A percentile compares a stretch with the other conserved stretches of the same genome.
These are phyloP conservation scores for Drosophila melanica DNA, from an alignment of 1,140 invertebrate species.

Conservation along the genomic window DNA sequence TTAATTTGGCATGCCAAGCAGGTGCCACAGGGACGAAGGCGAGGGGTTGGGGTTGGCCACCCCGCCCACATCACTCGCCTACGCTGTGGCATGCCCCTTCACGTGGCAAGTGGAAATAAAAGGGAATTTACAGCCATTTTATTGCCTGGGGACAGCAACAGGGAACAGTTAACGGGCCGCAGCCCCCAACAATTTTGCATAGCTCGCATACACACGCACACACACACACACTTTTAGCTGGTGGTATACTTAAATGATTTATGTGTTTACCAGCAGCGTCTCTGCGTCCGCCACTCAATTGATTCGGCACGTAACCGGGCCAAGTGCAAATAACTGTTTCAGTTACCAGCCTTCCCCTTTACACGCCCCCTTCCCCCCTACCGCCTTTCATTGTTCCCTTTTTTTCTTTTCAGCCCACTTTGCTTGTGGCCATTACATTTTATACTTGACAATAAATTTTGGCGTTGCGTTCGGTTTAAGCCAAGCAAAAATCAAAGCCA, in stretches of 20 bases:
- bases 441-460: conserved; percentile 77
- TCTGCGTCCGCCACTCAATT: conserved; percentile 58
- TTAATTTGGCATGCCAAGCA: conserved; percentile 75
- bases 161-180: conserved; percentile 29
- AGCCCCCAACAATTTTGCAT: conserved; percentile 50
- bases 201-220: conserved; percentile 17
- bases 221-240: conserved; percentile 1
- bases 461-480: conserved; percentile 24
- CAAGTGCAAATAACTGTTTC: conserved; percentile 81
- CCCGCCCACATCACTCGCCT: not conserved
- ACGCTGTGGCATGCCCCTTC: conserved; percentile 21
- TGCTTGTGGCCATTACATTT: conserved; percentile 68
- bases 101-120: conserved; percentile 47
- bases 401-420: conserved; percentile 6
- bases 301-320: conserved; percentile 75
- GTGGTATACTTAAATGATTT: conserved; percentile 68
- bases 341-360: conserved; percentile 27
- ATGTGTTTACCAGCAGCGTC: conserved; percentile 48
- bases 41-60: not conserved
- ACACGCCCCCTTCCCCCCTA: not conserved
- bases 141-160: conserved; percentile 34
- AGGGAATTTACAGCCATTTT: conserved; percentile 70
- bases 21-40: conserved; percentile 39
- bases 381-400: too few species aligned
- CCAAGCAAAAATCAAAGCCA: conserved; percentile 65